A percentile compares a stretch with the other conserved stretches of the same genome.
Evolutionary conservation across 2,888 invertebrate genomes (phyloP).

Genomic region (Diadegma fenestrale): DNA sequence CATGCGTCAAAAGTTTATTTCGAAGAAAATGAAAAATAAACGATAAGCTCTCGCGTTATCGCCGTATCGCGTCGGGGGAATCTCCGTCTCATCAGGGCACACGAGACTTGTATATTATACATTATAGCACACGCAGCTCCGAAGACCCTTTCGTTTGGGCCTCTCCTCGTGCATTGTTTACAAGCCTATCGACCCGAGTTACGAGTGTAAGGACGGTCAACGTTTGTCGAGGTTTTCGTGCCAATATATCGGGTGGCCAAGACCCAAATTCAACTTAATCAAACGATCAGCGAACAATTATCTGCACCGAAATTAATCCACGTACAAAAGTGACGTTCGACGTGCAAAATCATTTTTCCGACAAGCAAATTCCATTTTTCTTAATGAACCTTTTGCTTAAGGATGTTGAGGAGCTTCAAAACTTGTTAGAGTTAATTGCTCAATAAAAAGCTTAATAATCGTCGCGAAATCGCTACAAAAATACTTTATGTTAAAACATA

Average conservation of each 20-base stretch:
- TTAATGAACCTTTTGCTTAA: no score
- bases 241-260: constrained; percentile 8
- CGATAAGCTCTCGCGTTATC: constrained; percentile 61
- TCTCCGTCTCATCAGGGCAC: constrained; percentile 33
- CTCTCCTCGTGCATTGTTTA: constrained; percentile 65
- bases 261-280: not conserved
- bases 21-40: constrained; percentile 4
- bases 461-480: no score
- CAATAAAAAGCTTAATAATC: no score
- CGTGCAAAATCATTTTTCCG: no score
- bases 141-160: constrained; percentile 28
- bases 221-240: constrained; percentile 25
- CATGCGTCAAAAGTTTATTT: not conserved
- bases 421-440: no score
- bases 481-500: no score
- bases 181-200: constrained; percentile 75
- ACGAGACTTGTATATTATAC: constrained; percentile 23
- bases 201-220: constrained; percentile 69
- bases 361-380: no score
- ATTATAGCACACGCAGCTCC: constrained; percentile 22
- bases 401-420: no score
- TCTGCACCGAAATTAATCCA: not conserved
- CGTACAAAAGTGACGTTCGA: not conserved
- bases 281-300: not conserved
- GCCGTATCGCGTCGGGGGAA: constrained; percentile 56